Percentiles rank a stretch among this genome's conserved stretches.
Conservation (phyloP, 2,888 invertebrate genomes). For the Protophormia terraenovae region DNA sequence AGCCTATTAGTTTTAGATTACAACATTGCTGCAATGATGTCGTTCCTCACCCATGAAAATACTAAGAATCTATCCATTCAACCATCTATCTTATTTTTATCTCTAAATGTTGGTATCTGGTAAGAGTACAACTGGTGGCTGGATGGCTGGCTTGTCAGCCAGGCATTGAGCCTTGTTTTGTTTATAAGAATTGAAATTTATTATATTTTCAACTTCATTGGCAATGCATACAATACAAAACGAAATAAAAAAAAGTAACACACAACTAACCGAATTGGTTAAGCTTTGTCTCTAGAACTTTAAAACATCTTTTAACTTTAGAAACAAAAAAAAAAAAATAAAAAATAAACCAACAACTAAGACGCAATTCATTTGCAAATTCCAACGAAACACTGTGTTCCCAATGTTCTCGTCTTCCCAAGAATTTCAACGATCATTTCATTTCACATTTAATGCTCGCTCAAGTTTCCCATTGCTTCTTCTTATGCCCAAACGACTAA, state of each 20-base stretch:
- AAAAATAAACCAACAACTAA: conserved; percentile 48
- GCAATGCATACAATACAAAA: conserved; percentile 41
- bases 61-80: conserved; percentile 58
- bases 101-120: conserved; percentile 34
- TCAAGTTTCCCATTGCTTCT: conserved; percentile 56
- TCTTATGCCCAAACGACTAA: conserved; percentile 5
- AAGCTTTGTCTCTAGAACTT: conserved; percentile 49
- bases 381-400: conserved; percentile 79
- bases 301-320: conserved; percentile 19
- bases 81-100: conserved; percentile 50
- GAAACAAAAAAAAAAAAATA: not conserved
- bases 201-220: conserved; percentile 67
- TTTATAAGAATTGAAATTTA: conserved; percentile 66
- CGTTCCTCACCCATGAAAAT: conserved; percentile 63
- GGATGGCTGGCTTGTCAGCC: conserved; percentile 2
- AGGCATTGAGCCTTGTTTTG: conserved; percentile 51
- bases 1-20: conserved; percentile 71
- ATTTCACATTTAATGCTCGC: conserved; percentile 61
- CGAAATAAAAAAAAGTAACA: conserved; percentile 19
- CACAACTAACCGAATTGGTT: conserved; percentile 62
- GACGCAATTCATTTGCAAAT: conserved; percentile 79
- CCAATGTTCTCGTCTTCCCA: conserved; percentile 71
- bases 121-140: conserved; percentile 53
- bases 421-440: conserved; percentile 78
- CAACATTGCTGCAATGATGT: conserved; percentile 69